Evolutionary conservation across 1,140 invertebrate genomes (phyloP), one percentile per base, ranked within the genome.

Genomic region (Drosophila lacertosa): DNA sequence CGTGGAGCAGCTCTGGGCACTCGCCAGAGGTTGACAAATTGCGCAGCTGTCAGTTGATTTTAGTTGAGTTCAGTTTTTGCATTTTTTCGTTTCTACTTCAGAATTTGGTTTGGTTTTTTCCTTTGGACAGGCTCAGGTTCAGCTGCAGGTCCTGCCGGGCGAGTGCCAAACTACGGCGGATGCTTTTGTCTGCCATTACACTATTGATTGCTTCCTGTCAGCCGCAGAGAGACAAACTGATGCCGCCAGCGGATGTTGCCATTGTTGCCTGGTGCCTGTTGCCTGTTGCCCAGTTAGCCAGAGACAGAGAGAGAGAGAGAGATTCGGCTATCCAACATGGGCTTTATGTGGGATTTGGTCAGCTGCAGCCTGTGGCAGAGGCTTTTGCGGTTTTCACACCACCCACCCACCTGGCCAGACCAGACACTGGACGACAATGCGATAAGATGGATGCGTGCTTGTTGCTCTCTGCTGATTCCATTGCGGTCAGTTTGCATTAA

Each of bases 131-230:
- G 1, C 44, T 26, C 33, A 20, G 42, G n/a, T 51, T 51, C 24
- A 11, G 33, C 16, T 16, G 35, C 33, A 42, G 45, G 18, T 54
- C 24, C 37, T 70, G 74, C 64, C 55, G 35, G 77, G 42, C 62
- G 26, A 70, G 51, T 65, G 62, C 29, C 66, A 74, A 80, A 79
- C 74, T 73, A 73, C 55, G 68, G 73, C 79, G 84, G 84, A 88
- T 89, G 78, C 81, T 77, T 77, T 82, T 90, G 88, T 89, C 86
- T 78, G 88, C 77, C 75, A 80, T 84, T 81, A 89, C 77, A 86
- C 88, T 89, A 89, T 89, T 89, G 86, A 89, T 89, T 89, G 78
- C 82, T 88, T 89, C 86, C 86, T 90, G 86, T 88, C 86, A 88
- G 82, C 74, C 71, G 58, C 77, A 84, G 77, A 55, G 59, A 79